phyloP scores from a whole-genome alignment of 2,797 vertebrate species.

The Podarcis siculus region DNA sequence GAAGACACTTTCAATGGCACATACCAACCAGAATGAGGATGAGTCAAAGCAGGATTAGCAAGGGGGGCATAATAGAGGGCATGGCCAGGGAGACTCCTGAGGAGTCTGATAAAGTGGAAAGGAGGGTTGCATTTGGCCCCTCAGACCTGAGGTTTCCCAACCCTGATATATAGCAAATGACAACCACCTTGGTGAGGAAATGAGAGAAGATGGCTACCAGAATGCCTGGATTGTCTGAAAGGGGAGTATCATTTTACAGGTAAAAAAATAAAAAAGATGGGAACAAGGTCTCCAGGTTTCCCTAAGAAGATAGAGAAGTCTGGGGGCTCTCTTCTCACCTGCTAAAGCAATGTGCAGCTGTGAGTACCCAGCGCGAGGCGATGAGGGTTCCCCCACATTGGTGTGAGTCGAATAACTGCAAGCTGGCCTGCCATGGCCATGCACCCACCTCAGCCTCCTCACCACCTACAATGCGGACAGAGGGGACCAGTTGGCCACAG shows the following conservation, averaged over 20 bases:
- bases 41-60: no score
- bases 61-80: no score
- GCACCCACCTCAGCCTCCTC: constrained; percentile 27
- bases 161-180: not conserved
- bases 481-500: not conserved
- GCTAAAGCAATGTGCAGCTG: constrained; percentile 74
- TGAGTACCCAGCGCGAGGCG: constrained; percentile 72
- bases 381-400: constrained; percentile 77
- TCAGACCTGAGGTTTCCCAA: no score
- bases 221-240: not conserved
- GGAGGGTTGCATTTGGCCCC: no score
- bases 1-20: no score
- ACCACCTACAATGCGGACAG: constrained; percentile 29
- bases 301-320: not conserved
- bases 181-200: not conserved
- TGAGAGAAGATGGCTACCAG: not conserved
- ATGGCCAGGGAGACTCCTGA: no score
- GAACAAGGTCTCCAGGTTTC: not conserved
- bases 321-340: constrained; percentile 19
- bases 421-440: constrained; percentile 77
- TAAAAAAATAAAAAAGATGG: not conserved
- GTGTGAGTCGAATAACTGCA: not conserved
- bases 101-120: no score
- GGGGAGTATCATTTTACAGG: not conserved
- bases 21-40: no score